Evolutionary conservation across 2,888 invertebrate species (phyloP).

Genomic region (Stenotaenia linearis): DNA sequence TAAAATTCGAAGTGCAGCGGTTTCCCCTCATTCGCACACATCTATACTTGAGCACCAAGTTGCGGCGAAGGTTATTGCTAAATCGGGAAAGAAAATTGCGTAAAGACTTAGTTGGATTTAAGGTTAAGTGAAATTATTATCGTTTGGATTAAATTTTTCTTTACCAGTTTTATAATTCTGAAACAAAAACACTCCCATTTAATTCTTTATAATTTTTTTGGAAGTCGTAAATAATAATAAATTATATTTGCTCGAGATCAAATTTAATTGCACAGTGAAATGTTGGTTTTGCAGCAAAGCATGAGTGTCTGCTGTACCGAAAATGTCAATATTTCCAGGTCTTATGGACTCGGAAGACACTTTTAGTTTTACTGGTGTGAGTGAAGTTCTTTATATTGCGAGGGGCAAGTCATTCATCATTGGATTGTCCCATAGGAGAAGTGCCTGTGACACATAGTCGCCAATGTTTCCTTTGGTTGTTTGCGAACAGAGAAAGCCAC

Average conservation of each 20-base stretch:
- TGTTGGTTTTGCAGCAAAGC: neutral
- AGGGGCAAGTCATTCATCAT: slow-evolving; percentile 10
- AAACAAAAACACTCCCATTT: no score
- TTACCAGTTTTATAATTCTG: no score
- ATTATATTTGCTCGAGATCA: neutral
- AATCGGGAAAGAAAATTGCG: neutral
- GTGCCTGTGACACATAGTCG: neutral
- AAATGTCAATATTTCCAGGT: neutral
- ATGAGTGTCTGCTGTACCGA: neutral
- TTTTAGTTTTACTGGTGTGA: neutral
- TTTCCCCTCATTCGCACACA: neutral
- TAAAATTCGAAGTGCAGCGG: slow-evolving; percentile 19
- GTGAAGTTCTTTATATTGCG: slow-evolving; percentile 2
- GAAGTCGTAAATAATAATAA: neutral
- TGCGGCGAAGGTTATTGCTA: slow-evolving; percentile 7
- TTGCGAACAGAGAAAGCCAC: slow-evolving; percentile 19
- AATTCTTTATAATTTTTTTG: neutral
- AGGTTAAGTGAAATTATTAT: neutral
- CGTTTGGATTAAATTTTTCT: neutral
- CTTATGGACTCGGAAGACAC: neutral
- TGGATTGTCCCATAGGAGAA: slow-evolving; percentile 10
- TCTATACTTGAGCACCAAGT: neutral
- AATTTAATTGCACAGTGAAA: neutral
- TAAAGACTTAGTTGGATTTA: neutral
- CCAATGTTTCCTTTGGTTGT: slow-evolving; percentile 15